Conservation (phyloP, 2,113 vertebrate species). For the Anhinga rufa region DNA sequence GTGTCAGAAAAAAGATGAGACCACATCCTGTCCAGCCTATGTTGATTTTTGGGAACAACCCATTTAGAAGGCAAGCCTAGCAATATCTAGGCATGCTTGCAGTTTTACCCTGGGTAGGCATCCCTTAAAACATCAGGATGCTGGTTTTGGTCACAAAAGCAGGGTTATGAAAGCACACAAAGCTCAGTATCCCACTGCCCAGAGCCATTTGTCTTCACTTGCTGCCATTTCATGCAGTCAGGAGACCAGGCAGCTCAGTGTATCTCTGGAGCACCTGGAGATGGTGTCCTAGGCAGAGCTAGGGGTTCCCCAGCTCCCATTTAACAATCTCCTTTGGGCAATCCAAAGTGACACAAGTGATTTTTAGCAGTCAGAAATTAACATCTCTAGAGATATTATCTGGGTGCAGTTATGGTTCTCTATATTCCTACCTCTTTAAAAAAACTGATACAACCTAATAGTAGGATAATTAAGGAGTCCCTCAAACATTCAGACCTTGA, state of each 20-base stretch:
- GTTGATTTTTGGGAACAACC: neutral
- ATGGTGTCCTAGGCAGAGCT: neutral
- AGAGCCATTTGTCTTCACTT: neutral
- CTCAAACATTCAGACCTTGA: neutral
- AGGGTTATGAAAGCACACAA: neutral
- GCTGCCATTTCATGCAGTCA: neutral
- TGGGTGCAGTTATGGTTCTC: neutral
- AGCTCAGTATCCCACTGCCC: neutral
- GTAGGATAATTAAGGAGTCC: neutral
- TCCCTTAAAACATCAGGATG: neutral
- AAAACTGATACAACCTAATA: neutral
- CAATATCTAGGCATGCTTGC: neutral
- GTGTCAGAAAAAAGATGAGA: neutral
- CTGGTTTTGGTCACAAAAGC: neutral
- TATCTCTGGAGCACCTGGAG: neutral
- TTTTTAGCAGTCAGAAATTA: slow-evolving; percentile 4
- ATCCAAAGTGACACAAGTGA: neutral
- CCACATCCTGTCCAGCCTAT: neutral
- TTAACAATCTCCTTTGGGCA: neutral
- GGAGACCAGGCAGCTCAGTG: neutral
- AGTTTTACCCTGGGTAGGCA: neutral
- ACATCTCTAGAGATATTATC: neutral
- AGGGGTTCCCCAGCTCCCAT: neutral
- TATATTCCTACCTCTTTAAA: neutral
- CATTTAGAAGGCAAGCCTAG: neutral